Percentiles rank a stretch among this genome's conserved stretches.
phyloP scores from a whole-genome alignment of 2,888 invertebrate species.

The Coenonympha glycerion region DNA sequence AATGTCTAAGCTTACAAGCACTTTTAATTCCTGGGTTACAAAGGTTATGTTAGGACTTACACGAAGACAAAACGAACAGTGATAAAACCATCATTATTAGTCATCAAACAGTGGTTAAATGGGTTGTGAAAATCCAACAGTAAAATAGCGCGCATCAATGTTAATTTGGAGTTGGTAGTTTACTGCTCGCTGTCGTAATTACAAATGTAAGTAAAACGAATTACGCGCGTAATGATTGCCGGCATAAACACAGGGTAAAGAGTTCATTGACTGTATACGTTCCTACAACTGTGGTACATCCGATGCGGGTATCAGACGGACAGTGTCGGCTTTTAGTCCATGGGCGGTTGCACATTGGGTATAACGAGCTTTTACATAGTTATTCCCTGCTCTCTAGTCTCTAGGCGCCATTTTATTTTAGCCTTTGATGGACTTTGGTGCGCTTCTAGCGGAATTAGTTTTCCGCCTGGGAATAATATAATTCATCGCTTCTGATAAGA shows the following conservation, averaged over 20 bases:
- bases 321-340: constrained; percentile 19
- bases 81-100: neutral
- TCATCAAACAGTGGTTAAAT: constrained; percentile 14
- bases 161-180: constrained; percentile 21
- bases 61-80: neutral
- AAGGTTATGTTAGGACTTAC: neutral
- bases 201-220: constrained; percentile 29
- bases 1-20: no score
- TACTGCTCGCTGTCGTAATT: constrained; percentile 27
- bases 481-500: no score
- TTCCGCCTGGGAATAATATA: no score
- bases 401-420: neutral
- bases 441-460: neutral
- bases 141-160: constrained; percentile 17
- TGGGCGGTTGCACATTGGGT: constrained; percentile 26
- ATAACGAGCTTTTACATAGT: constrained; percentile 17
- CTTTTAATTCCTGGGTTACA: no score
- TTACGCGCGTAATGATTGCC: constrained; percentile 25
- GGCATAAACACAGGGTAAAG: constrained; percentile 29
- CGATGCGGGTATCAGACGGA: constrained; percentile 34
- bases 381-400: neutral
- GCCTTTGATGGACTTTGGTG: neutral
- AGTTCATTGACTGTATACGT: constrained; percentile 38
- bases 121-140: constrained; percentile 17
- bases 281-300: constrained; percentile 32